Percentiles rank a stretch among this genome's conserved stretches.
These are phyloP conservation scores for Lithobates sylvaticus DNA, from an alignment of 2,797 vertebrate species.

Conservation along the genomic window DNA sequence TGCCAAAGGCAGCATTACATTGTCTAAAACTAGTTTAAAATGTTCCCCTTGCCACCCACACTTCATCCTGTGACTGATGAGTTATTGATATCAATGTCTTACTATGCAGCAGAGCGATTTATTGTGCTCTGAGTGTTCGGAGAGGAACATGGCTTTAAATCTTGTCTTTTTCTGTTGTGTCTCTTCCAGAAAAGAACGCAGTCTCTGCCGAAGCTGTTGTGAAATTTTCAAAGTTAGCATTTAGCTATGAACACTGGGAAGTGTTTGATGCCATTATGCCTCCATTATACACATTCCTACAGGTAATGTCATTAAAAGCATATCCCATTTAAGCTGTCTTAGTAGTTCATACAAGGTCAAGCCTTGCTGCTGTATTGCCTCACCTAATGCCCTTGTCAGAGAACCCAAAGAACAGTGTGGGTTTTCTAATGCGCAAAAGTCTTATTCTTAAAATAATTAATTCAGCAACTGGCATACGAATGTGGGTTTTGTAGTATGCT, in stretches of 20 bases:
- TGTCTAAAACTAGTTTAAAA: constrained; percentile 42
- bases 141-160: constrained; percentile 46
- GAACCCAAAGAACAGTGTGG: background rate
- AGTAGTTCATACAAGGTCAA: background rate
- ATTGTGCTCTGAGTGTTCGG: constrained; percentile 18
- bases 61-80: constrained; percentile 42
- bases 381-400: no score
- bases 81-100: constrained; percentile 36
- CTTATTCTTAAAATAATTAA: no score
- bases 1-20: constrained; percentile 48
- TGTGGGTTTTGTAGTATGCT: no score
- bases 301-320: constrained; percentile 75
- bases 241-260: constrained; percentile 86
- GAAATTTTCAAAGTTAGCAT: constrained; percentile 88
- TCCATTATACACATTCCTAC: constrained; percentile 78
- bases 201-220: constrained; percentile 83
- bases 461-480: no score
- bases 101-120: constrained; percentile 17
- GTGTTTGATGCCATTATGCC: constrained; percentile 78
- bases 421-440: no score
- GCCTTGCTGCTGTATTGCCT: no score
- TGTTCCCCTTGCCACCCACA: constrained; percentile 30
- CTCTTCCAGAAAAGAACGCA: constrained; percentile 77
- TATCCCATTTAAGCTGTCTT: background rate
- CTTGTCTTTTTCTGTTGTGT: constrained; percentile 54